These are phyloP conservation scores for Teleogryllus oceanicus DNA, from an alignment of 2,888 invertebrate species.

Conservation along the genomic window DNA sequence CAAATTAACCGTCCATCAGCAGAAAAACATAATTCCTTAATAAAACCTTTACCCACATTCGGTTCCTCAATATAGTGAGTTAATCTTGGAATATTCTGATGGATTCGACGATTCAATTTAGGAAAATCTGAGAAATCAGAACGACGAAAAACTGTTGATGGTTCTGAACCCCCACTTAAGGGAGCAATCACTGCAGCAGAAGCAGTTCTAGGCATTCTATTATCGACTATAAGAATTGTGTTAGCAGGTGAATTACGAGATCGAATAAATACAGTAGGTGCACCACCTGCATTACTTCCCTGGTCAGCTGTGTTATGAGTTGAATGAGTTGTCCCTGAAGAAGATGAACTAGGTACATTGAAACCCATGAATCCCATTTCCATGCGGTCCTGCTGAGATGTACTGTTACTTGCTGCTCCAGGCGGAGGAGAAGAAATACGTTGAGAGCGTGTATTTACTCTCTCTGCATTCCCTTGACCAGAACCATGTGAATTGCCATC, in stretches of 20 bases:
- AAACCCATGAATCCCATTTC: not conserved
- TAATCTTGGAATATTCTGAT: conserved; percentile 71
- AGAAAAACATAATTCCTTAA: conserved; percentile 89
- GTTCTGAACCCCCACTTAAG: not conserved
- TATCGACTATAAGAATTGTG: not conserved
- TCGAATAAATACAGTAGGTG: not conserved
- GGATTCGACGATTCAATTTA: conserved; percentile 48
- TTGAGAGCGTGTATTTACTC: not conserved
- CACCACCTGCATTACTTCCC: not conserved
- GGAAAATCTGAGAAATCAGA: not conserved
- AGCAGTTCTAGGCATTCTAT: conserved; percentile 18
- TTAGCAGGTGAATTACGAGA: not conserved
- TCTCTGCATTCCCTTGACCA: not conserved
- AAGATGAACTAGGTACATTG: not conserved
- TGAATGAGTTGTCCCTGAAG: not conserved
- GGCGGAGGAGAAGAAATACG: not conserved
- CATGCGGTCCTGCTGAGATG: not conserved
- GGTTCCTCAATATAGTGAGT: conserved; percentile 82
- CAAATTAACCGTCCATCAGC: conserved; percentile 85
- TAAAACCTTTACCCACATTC: conserved; percentile 84
- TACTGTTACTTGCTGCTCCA: not conserved
- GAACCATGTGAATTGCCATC: not conserved
- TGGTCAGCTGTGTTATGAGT: not conserved
- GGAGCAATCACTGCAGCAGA: not conserved
- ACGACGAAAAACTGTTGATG: not conserved